Evolutionary conservation across 1,140 invertebrate genomes (phyloP), one percentile per base, ranked within the genome.

Genomic region (Diabrotica undecimpunctata): DNA sequence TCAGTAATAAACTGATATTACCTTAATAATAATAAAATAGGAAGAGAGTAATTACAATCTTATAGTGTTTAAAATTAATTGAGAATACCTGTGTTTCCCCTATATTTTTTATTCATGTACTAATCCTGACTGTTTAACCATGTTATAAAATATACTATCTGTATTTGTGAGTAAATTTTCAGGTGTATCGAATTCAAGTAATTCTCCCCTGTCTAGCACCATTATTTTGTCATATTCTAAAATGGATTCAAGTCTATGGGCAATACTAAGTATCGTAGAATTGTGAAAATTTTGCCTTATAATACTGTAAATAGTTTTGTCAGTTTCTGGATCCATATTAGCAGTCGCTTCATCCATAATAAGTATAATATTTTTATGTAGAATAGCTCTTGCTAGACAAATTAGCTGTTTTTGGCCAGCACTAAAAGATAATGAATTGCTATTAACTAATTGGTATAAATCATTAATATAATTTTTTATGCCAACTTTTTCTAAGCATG

Each of bases 181-280:
- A 2, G 92, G 90, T 67, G 85, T 83, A 68, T 90, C 90, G 77
- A 89, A 92, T 79, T 94, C 88, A 46, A 83, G 80, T 68, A 85
- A 78, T 63, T 77, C 74, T 5, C 86, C 86, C n/a, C 83, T 83
- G 73, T 89, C 85, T 83, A 93, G 86, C 0, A 91, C 89, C 72
- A 93, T 79, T 61, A 93, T 84, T 63, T 85, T 81, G 71, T 88
- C 88, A 65, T 85, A 88, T 72, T 94, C 90, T 84, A 95, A 88
- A 38, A 95, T 89, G 0, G 91, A 93, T 69, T 92, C 86, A 9
- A 94, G 78, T 39, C 91, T 81, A 79, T 94, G 91, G 11, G 92
- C 91, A 67, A 94, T 92, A 0, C 91, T 94, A 5, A 94, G 79
- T 7, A 94, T 87, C 0, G 92, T 94, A 63, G 87, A 88, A 61